Evolutionary conservation across 2,888 invertebrate species (phyloP).

Genomic region (Idaea biselata): DNA sequence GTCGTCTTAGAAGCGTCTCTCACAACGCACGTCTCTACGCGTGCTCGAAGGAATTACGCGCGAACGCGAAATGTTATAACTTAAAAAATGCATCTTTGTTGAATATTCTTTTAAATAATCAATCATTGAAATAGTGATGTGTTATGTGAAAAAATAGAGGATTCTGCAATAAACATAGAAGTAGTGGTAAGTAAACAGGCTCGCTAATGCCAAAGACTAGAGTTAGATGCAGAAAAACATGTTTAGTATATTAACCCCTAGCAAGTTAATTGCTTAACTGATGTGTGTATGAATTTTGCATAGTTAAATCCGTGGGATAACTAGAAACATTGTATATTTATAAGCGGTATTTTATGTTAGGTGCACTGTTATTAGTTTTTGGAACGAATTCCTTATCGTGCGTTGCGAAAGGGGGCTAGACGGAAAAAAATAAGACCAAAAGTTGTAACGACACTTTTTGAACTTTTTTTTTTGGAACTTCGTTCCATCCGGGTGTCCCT

Average conservation of each 20-base stretch:
- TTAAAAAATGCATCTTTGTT: constrained; percentile 25
- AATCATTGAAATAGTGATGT: constrained; percentile 38
- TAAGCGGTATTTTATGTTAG: neutral
- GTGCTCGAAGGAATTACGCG: constrained; percentile 41
- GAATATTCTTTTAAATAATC: constrained; percentile 33
- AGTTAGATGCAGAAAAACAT: constrained; percentile 40
- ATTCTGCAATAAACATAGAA: constrained; percentile 43
- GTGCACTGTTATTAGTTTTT: too few species aligned
- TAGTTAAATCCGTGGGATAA: constrained; percentile 17
- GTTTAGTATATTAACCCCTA: constrained; percentile 41
- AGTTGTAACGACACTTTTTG: too few species aligned
- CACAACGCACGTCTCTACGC: constrained; percentile 44
- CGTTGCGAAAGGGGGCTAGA: too few species aligned
- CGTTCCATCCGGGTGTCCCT: too few species aligned
- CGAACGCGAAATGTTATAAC: constrained; percentile 37
- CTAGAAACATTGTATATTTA: constrained; percentile 3
- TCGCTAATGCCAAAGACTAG: constrained; percentile 42
- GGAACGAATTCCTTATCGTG: too few species aligned
- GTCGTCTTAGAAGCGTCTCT: constrained; percentile 58
- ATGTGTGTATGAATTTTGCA: constrained; percentile 8
- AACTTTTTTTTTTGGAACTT: too few species aligned
- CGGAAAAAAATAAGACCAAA: too few species aligned
- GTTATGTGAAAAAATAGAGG: constrained; percentile 43
- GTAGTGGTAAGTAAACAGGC: constrained; percentile 60
- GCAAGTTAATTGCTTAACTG: constrained; percentile 26